Evolutionary conservation across 2,888 invertebrate species (phyloP).

Genomic region (Sylvicola cinctus): DNA sequence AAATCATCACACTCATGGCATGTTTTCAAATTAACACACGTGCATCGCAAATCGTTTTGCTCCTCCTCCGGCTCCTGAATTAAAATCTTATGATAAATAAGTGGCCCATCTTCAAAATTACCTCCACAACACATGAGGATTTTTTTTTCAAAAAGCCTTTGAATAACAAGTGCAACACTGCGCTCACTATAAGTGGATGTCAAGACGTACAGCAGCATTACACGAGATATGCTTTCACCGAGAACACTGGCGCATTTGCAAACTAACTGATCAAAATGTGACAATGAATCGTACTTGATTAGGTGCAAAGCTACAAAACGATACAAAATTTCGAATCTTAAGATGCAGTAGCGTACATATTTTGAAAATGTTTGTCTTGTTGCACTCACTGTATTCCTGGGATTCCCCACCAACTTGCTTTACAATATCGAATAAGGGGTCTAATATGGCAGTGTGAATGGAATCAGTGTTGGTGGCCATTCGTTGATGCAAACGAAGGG

Average conservation of each 20-base stretch:
- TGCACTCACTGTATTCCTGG: constrained; percentile 10
- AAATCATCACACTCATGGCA: too few relatives aligned
- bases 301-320: constrained; percentile 24
- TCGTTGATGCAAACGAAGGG: too few relatives aligned
- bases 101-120: too few relatives aligned
- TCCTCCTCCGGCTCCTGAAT: not conserved
- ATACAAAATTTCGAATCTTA: not conserved
- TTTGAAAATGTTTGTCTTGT: not conserved
- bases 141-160: not conserved
- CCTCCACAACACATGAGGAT: too few relatives aligned
- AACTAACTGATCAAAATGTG: constrained; percentile 39
- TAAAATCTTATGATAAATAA: too few relatives aligned
- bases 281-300: constrained; percentile 40
- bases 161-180: constrained; percentile 30
- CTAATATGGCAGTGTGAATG: too few relatives aligned
- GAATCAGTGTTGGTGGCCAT: too few relatives aligned
- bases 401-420: too few relatives aligned
- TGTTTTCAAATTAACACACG: constrained; percentile 25
- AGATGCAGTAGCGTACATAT: not conserved
- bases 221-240: constrained; percentile 37
- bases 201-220: constrained; percentile 35
- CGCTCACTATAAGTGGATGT: constrained; percentile 26
- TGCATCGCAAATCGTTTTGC: not conserved
- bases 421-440: too few relatives aligned
- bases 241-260: constrained; percentile 42